phyloP scores from a whole-genome alignment of 2,113 vertebrate genomes.

The Felis catus region DNA sequence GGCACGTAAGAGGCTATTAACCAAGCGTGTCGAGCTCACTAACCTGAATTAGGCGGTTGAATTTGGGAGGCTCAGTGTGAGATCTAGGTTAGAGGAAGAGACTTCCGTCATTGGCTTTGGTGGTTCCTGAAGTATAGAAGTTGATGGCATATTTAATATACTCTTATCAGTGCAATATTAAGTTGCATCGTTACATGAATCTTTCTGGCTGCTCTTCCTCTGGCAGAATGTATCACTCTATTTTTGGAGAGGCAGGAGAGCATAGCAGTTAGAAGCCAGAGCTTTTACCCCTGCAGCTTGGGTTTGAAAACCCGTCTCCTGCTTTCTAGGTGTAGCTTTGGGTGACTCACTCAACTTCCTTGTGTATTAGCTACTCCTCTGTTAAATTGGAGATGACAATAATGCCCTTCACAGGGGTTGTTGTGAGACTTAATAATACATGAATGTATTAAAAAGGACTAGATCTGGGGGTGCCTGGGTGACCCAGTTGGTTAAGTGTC shows the following conservation, averaged over 20 bases:
- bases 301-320: not conserved
- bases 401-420: not conserved
- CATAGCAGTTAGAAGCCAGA: not conserved
- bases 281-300: not conserved
- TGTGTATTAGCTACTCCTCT: not conserved
- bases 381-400: not conserved
- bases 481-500: too few relatives aligned
- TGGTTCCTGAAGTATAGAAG: not conserved
- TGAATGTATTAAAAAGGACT: not conserved
- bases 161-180: not conserved
- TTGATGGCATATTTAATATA: not conserved
- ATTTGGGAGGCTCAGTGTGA: not conserved
- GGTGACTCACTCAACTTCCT: not conserved
- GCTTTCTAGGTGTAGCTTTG: not conserved
- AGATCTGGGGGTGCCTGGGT: not conserved
- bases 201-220: not conserved
- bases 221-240: not conserved
- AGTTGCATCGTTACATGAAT: not conserved
- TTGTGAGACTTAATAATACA: not conserved
- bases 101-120: not conserved
- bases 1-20: not conserved
- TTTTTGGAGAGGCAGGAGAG: not conserved
- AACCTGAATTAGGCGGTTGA: not conserved
- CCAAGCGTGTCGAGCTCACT: not conserved
- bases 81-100: not conserved